These are phyloP conservation scores for Chaetogeoica ovagalla DNA, from an alignment of 2,888 invertebrate genomes.

Conservation along the genomic window DNA sequence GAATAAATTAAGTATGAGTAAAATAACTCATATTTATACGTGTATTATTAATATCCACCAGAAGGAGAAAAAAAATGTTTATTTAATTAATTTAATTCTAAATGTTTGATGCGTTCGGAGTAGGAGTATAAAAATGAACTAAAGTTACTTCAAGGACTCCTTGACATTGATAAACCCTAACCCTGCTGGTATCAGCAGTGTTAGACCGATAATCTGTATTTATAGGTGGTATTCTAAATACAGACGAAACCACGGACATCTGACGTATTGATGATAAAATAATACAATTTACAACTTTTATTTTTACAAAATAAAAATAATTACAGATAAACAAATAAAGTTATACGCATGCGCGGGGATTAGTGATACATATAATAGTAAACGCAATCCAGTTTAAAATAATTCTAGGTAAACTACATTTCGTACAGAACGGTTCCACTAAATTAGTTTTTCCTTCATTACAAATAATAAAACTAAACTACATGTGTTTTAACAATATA, in stretches of 20 bases:
- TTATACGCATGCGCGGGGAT: neutral
- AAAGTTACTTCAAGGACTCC: constrained; percentile 48
- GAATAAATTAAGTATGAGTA: neutral
- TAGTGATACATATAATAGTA: neutral
- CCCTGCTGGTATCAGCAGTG: constrained; percentile 39
- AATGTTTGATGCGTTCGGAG: constrained; percentile 13
- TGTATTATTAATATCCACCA: neutral
- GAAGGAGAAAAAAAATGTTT: neutral
- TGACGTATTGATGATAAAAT: constrained; percentile 10
- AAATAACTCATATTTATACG: neutral
- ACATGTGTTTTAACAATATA: neutral
- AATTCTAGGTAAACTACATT: neutral
- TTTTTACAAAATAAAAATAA: constrained; percentile 1
- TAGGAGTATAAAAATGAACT: constrained; percentile 31
- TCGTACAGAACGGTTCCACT: neutral
- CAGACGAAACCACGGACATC: neutral
- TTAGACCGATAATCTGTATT: constrained; percentile 15
- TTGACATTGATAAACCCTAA: constrained; percentile 52
- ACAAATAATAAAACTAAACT: neutral
- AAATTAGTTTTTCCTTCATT: neutral
- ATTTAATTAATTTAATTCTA: constrained; percentile 19
- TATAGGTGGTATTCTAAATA: neutral
- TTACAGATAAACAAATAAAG: neutral
- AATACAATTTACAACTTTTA: constrained; percentile 1
- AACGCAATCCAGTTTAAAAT: neutral